These are phyloP conservation scores for Sebastes cheni DNA, from an alignment of 2,797 vertebrate genomes.

Conservation along the genomic window DNA sequence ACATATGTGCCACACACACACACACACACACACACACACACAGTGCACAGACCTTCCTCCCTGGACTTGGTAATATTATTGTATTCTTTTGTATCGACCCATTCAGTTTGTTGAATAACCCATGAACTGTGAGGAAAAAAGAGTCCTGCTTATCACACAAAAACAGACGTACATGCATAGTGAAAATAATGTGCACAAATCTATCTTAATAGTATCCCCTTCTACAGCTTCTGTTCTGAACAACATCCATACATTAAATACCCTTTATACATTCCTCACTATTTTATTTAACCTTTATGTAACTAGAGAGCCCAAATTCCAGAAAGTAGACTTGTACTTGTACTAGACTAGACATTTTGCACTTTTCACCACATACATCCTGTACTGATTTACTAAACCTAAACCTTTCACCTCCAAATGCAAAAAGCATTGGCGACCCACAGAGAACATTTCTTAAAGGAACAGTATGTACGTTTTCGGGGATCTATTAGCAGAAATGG, in stretches of 20 bases:
- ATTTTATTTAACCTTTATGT: no score
- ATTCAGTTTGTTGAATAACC: constrained; percentile 37
- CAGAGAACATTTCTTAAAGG: no score
- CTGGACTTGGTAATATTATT: neutral
- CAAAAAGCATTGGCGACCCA: no score
- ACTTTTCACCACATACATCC: neutral
- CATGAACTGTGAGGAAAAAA: neutral
- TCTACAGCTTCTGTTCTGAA: neutral
- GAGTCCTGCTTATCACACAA: neutral
- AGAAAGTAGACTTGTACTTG: neutral
- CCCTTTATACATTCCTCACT: neutral
- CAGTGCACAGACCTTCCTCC: neutral
- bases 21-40: constrained; percentile 2
- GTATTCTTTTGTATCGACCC: constrained; percentile 21
- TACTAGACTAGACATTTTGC: neutral
- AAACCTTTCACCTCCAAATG: neutral
- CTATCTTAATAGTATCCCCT: neutral
- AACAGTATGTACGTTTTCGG: no score
- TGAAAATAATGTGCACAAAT: neutral
- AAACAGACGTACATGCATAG: neutral
- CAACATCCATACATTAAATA: neutral
- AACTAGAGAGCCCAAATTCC: neutral
- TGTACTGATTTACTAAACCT: neutral
- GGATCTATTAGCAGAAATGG: no score
- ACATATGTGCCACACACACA: neutral